Evolutionary conservation across 2,888 invertebrate genomes (phyloP), one percentile per base, ranked within the genome.

Genomic region (Cerceris ruficornis): DNA sequence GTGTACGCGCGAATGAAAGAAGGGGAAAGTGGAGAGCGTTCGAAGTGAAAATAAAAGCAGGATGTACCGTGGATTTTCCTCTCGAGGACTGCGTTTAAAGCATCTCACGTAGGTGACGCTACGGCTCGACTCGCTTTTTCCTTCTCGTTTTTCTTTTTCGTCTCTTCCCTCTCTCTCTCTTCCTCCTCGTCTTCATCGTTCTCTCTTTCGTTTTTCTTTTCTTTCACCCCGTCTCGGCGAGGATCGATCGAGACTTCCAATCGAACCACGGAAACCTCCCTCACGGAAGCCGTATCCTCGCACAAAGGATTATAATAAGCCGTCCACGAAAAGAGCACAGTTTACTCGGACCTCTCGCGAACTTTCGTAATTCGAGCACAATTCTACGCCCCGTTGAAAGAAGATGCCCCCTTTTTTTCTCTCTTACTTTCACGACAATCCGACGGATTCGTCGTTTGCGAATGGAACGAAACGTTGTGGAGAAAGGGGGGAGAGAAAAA

Each of bases 221-320:
- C 52, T 49, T 41, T 17, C 4, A 28, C 28, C 50, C n/a, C 52
- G 76, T 28, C 65, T 61, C 13, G 43, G 14, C 28, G 52, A 39
- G 58, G 82, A 68, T 72, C 80, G 83, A 87, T 86, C 78, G 71
- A 68, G 60, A 49, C n/a, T 66, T 59, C 58, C 9, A 61, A 14
- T 71, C 83, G 77, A 73, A 79, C 76, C 79, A 77, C 70, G 65
- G 73, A 80, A 66, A 57, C 73, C 78, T 58, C 60, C 69, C 43
- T 67, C 55, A 62, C 77, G 52, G 80, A 76, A 80, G 68, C 77
- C 80, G 66, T 74, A 66, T 28, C 67, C 62, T 62, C 42, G 39
- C 66, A 82, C 82, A 85, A 83, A 86, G 85, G 83, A 75, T 86
- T 86, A 86, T 85, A 83, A 86, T 84, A 83, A 86, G 83, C 78